These are phyloP conservation scores for Schizopygopsis malacanthus DNA, from an alignment of 2,797 vertebrate genomes.

Conservation along the genomic window DNA sequence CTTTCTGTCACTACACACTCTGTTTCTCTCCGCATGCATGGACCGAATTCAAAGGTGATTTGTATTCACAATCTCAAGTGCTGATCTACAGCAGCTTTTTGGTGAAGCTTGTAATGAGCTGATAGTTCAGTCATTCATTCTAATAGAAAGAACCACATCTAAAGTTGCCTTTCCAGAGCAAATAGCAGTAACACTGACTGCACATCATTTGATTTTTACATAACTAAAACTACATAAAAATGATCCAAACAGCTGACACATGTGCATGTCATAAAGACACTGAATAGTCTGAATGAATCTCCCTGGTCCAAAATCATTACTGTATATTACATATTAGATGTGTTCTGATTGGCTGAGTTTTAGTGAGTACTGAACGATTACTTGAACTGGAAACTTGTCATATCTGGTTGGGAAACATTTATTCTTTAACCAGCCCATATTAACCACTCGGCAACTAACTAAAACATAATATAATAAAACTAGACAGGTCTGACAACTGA, in stretches of 20 bases:
- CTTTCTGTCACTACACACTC: slow-evolving; percentile 7
- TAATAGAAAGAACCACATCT: neutral
- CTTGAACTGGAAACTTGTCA: neutral
- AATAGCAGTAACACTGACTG: neutral
- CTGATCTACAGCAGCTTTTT: neutral
- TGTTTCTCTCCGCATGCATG: slow-evolving; percentile 14
- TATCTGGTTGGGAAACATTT: neutral
- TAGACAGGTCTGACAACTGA: neutral
- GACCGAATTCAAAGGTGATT: slow-evolving; percentile 35
- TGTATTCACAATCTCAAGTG: slow-evolving; percentile 9
- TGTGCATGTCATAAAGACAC: neutral
- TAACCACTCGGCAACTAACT: neutral
- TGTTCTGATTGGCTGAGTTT: neutral
- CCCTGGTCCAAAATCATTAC: neutral
- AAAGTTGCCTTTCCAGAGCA: neutral
- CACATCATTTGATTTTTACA: neutral
- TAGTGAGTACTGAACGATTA: neutral
- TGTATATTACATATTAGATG: neutral
- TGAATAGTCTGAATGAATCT: neutral
- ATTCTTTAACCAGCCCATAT: neutral
- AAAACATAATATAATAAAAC: neutral
- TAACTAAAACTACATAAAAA: neutral
- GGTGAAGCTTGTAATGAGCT: neutral
- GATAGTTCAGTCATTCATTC: neutral
- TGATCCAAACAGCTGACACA: neutral